phyloP scores from a whole-genome alignment of 2,113 vertebrate species.

The Phalacrocorax carbo region DNA sequence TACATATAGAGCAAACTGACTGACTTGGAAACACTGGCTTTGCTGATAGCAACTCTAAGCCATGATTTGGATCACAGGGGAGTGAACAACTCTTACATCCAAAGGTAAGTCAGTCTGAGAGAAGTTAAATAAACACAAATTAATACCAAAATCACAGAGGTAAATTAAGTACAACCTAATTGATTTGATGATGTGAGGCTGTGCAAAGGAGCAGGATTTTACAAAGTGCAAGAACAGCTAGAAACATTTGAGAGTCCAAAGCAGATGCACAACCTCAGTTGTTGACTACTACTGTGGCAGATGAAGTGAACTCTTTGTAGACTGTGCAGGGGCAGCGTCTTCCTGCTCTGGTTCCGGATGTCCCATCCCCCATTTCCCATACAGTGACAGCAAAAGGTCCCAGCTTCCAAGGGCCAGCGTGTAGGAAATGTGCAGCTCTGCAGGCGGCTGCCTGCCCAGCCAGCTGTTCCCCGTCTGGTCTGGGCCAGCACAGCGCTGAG shows the following conservation, averaged over 20 bases:
- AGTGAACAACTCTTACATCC: constrained; percentile 97
- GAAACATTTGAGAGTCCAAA: background rate
- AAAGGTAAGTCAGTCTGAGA: constrained; percentile 78
- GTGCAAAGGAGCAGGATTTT: background rate
- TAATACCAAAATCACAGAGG: background rate
- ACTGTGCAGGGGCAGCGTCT: background rate
- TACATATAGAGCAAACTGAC: constrained; percentile 80
- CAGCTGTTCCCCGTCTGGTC: background rate
- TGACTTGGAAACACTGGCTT: constrained; percentile 87
- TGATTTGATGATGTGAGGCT: background rate
- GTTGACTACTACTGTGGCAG: background rate
- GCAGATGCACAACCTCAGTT: background rate
- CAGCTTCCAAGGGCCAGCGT: background rate
- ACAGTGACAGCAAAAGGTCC: background rate
- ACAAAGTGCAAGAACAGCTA: background rate
- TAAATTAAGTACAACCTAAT: background rate
- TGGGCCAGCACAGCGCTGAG: background rate
- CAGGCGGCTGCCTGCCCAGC: background rate
- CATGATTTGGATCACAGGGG: constrained; percentile 97
- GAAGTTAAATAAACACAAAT: background rate
- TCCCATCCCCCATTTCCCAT: background rate
- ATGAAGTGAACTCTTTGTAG: background rate
- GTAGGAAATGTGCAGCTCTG: background rate
- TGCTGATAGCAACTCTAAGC: constrained; percentile 94
- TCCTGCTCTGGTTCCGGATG: background rate